Base-by-base conservation (phyloP, 2,113 vertebrate genomes). In the Corapipo altera region DNA sequence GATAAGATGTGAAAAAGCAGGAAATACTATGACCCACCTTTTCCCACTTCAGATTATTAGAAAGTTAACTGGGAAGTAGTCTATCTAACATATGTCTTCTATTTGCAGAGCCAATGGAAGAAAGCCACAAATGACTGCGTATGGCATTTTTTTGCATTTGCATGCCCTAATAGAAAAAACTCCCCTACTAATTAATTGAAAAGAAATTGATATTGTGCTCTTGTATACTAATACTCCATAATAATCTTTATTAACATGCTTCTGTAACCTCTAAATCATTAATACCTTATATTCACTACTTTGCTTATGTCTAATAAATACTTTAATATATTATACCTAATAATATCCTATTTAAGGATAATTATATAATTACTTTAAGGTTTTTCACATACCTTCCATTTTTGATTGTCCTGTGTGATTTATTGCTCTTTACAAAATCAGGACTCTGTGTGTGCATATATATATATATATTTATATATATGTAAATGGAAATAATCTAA, bases 41-140 rank as follows among this genome's bases (percentile, higher is more conserved):
- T 69, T 93, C 58, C 91, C 30, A 11, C 41, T 95, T 51, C 41
- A 94, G 39, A 83, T 85, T 92, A 80, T 88, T 87, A 89, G 43
- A 77, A 71, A 83, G 57, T 44, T 75, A 70, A 57, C 43, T 82
- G 88, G 39, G 48, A 92, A 92, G 32, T 88, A 64, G 61, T 76
- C 44, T 69, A 8, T 93, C 98, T 98, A 98, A 98, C 88, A 57
- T 73, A 96, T 97, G 77, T 98, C 94, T 98, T 98, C 90, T 99
- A 41, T 98, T 98, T 97, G 59, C 99, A 99, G 99, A 97, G 70
- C 81, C 94, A 96, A 75, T 77, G 98, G 97, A 96, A 35, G 95
- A 95, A 95, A 98, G 93, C 97, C 95, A 95, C 98, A 97, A 97
- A 98, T 99, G 98, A 99, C 99, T 97, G 99, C 99, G 99, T 99